Evolutionary conservation across 2,797 vertebrate species (phyloP).

Genomic region (Phataginus tetradactyla): DNA sequence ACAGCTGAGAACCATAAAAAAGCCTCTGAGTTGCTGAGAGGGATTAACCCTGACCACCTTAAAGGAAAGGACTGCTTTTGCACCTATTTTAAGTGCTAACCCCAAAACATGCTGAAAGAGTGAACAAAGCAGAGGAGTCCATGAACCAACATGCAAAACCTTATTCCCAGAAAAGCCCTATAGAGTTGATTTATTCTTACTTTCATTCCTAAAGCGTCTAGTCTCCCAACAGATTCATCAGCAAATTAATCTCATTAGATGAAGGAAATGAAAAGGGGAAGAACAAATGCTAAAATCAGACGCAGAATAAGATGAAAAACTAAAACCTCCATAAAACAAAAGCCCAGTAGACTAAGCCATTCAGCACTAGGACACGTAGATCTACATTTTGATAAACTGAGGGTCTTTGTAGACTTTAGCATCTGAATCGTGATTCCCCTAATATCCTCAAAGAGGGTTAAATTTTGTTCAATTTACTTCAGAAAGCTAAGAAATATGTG

Average conservation of each 20-base stretch:
- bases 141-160: neutral
- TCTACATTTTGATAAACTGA: neutral
- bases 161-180: neutral
- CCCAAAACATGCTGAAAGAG: neutral
- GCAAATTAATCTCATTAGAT: constrained; percentile 3
- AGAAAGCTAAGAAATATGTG: neutral
- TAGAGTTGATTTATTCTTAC: constrained; percentile 1
- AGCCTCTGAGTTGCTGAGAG: neutral
- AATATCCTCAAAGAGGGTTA: constrained; percentile 42
- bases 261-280: neutral
- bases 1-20: constrained; percentile 50
- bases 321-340: constrained; percentile 41
- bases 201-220: constrained; percentile 33
- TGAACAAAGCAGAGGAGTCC: neutral
- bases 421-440: neutral
- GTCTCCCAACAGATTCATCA: constrained; percentile 11
- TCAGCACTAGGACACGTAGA: neutral
- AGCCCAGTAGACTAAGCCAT: neutral
- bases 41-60: neutral
- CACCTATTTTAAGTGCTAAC: neutral
- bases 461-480: constrained; percentile 46
- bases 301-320: constrained; percentile 31
- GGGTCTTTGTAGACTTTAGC: neutral
- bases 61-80: neutral
- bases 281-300: constrained; percentile 34